Percentiles rank a stretch among this genome's conserved stretches.
phyloP scores from a whole-genome alignment of 2,797 vertebrate species.

The Sphenodon punctatus region DNA sequence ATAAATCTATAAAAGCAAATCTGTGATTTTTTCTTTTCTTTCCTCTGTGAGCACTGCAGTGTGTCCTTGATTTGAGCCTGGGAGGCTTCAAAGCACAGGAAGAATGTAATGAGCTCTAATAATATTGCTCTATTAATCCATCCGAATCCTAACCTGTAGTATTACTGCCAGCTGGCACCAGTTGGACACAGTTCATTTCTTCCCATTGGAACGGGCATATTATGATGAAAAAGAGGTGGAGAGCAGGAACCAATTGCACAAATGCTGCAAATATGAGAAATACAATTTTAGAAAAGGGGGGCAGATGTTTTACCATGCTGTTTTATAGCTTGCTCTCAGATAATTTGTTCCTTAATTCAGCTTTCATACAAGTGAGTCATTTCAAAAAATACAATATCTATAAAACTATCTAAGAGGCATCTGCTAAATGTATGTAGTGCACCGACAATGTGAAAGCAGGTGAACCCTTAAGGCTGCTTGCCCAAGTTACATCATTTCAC shows the following conservation, averaged over 20 bases:
- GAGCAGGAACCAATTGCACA: background rate
- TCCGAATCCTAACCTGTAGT: background rate
- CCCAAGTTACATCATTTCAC: no score
- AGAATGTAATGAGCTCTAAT: background rate
- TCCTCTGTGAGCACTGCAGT: background rate
- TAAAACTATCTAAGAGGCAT: background rate
- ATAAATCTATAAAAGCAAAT: no score
- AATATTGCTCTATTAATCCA: background rate
- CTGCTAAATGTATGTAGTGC: background rate
- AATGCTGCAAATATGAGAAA: background rate
- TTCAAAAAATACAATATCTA: background rate
- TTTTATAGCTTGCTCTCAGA: background rate
- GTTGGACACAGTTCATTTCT: background rate
- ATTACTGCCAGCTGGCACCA: accelerated
- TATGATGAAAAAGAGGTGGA: background rate
- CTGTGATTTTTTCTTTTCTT: no score
- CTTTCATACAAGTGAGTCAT: background rate
- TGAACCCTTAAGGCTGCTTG: background rate
- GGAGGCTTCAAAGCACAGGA: background rate
- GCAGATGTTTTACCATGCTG: background rate
- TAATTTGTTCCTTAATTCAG: background rate
- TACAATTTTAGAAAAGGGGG: background rate
- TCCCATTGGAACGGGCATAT: background rate
- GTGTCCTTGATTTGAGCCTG: background rate
- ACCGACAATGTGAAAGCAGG: background rate